phyloP scores from a whole-genome alignment of 2,797 vertebrate species.

The Rhinogobio ventralis region DNA sequence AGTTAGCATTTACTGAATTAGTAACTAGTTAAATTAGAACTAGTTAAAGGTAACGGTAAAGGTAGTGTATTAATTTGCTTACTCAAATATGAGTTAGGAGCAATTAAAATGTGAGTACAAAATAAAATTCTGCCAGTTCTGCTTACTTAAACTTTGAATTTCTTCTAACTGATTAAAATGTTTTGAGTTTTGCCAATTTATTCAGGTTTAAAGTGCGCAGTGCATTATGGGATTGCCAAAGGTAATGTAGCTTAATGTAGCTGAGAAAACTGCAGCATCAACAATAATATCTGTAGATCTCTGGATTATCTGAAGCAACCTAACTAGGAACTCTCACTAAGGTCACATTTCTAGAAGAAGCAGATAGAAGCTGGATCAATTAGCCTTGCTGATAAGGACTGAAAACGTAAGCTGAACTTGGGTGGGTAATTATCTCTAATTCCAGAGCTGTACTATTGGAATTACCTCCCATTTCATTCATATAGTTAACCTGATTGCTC shows the following conservation, averaged over 20 bases:
- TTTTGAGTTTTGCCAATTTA: too few relatives aligned
- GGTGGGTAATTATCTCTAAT: constrained; percentile 70
- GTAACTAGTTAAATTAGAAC: too few relatives aligned
- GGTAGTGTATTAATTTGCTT: too few relatives aligned
- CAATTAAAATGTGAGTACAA: too few relatives aligned
- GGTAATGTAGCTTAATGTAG: background rate
- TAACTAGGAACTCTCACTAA: background rate
- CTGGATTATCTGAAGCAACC: background rate
- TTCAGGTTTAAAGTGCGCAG: background rate
- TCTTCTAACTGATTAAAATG: too few relatives aligned
- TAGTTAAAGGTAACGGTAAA: too few relatives aligned
- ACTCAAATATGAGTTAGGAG: too few relatives aligned
- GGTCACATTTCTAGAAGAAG: constrained; percentile 41
- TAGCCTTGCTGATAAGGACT: constrained; percentile 72
- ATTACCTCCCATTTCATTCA: constrained; percentile 68
- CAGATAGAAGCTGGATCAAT: constrained; percentile 65
- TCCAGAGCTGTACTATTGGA: constrained; percentile 64
- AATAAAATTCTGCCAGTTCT: too few relatives aligned
- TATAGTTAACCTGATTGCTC: constrained; percentile 71
- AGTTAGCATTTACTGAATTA: too few relatives aligned
- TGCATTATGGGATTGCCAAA: background rate
- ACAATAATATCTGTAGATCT: background rate
- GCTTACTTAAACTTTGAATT: too few relatives aligned
- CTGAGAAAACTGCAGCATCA: background rate
- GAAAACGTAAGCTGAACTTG: constrained; percentile 63